Percentiles rank a stretch among this genome's conserved stretches.
phyloP scores from a whole-genome alignment of 2,797 vertebrate genomes.

The Diplodus puntazzo region DNA sequence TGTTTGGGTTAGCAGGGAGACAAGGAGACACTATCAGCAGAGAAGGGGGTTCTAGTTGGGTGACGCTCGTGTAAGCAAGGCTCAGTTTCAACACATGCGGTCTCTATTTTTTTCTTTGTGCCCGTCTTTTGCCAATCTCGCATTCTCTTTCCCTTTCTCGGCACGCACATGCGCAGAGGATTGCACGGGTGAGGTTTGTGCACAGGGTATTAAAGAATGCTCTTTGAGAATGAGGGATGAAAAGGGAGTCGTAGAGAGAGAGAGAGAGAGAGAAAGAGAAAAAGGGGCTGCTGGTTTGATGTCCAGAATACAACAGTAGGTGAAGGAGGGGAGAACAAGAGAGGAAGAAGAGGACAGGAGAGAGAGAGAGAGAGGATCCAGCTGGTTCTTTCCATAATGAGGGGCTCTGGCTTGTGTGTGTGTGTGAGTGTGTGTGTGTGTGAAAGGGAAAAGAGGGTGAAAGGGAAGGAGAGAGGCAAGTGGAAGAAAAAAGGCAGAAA shows the following conservation, averaged over 20 bases:
- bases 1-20: conserved; percentile 55
- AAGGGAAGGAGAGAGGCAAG: conserved; percentile 20
- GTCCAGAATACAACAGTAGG: conserved; percentile 77
- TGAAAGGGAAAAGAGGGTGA: neutral
- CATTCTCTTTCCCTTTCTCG: conserved; percentile 10
- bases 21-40: neutral
- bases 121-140: conserved; percentile 7
- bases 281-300: conserved; percentile 65
- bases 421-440: conserved; percentile 23
- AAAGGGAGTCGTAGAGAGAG: conserved; percentile 40
- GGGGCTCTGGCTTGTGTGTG: conserved; percentile 47
- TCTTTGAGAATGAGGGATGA: conserved; percentile 74
- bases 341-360: conserved; percentile 46
- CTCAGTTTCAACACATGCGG: neutral
- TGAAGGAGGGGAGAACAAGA: conserved; percentile 55
- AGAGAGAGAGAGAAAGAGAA: conserved; percentile 10
- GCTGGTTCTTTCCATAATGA: conserved; percentile 77
- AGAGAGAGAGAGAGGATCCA: conserved; percentile 57
- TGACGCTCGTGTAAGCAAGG: conserved; percentile 14
- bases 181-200: conserved; percentile 25
- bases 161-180: conserved; percentile 30
- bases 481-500: conserved; percentile 37
- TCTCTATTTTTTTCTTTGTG: conserved; percentile 1
- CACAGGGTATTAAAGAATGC: conserved; percentile 72
- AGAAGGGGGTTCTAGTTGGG: conserved; percentile 6